phyloP scores from a whole-genome alignment of 2,113 vertebrate species.

The Cygnus atratus region DNA sequence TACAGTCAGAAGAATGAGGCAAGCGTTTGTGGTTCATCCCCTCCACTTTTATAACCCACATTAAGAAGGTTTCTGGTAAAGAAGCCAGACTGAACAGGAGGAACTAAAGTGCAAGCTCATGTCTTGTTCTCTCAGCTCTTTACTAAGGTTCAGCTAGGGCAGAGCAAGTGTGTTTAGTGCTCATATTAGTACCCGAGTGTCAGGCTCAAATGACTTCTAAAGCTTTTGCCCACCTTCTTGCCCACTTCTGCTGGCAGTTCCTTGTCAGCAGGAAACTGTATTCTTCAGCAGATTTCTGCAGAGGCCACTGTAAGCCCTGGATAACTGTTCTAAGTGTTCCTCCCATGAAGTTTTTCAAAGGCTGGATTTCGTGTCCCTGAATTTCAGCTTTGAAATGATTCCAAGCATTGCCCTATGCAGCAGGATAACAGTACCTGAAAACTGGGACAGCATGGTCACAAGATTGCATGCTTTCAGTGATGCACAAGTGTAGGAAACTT shows the following conservation, averaged over 20 bases:
- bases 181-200: not conserved
- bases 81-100: not conserved
- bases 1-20: not conserved
- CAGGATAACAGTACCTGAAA: conserved; percentile 38
- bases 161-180: fast-evolving
- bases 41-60: not conserved
- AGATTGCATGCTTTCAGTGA: not conserved
- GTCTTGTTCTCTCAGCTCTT: not conserved
- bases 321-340: not conserved
- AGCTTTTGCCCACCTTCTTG: not conserved
- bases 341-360: not conserved
- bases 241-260: not conserved
- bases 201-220: not conserved
- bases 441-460: conserved; percentile 48
- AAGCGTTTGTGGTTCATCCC: not conserved
- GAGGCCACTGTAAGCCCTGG: not conserved
- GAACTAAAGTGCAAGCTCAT: not conserved
- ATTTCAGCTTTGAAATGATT: conserved; percentile 21
- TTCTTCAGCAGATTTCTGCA: not conserved
- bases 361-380: conserved; percentile 8
- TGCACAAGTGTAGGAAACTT: conserved; percentile 39
- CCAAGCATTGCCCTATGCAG: conserved; percentile 1
- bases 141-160: not conserved
- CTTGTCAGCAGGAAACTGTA: not conserved
- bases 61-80: not conserved